Evolutionary conservation across 2,113 vertebrate species (phyloP).

Genomic region (Pampusana beccarii): DNA sequence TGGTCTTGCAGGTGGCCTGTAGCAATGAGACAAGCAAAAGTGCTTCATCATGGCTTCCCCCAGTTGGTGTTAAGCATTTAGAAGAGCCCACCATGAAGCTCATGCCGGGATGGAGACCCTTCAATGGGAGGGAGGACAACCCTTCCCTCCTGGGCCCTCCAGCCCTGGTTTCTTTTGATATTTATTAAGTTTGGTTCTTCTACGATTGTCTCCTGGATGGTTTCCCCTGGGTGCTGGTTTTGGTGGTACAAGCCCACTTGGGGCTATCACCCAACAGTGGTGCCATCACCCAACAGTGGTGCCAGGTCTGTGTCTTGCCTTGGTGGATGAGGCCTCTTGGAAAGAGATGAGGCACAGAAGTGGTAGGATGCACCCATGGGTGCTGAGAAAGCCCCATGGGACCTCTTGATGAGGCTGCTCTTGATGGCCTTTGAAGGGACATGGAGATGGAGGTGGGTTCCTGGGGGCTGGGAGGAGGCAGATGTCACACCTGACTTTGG

Average conservation of each 20-base stretch:
- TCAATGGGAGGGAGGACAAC: accelerated
- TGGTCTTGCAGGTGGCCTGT: background rate
- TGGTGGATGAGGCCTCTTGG: background rate
- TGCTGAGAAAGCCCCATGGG: background rate
- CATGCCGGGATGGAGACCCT: background rate
- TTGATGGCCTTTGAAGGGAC: background rate
- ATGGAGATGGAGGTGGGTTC: accelerated
- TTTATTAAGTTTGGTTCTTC: background rate
- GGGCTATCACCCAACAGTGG: background rate
- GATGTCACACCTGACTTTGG: background rate
- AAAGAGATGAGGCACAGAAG: accelerated
- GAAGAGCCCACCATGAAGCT: background rate
- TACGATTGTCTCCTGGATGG: accelerated
- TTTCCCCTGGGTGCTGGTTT: background rate
- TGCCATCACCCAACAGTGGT: background rate
- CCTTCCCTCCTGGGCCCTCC: background rate
- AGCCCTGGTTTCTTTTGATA: background rate
- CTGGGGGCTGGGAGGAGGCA: background rate
- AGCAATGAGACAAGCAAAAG: accelerated
- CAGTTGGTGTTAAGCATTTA: background rate
- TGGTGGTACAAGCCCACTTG: background rate
- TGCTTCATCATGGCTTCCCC: background rate
- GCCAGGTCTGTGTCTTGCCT: background rate
- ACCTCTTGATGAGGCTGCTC: background rate
- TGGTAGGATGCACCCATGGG: background rate